Evolutionary conservation across 2,797 vertebrate genomes (phyloP), one percentile per base, ranked within the genome.

Genomic region (Cirrhinus molitorella): DNA sequence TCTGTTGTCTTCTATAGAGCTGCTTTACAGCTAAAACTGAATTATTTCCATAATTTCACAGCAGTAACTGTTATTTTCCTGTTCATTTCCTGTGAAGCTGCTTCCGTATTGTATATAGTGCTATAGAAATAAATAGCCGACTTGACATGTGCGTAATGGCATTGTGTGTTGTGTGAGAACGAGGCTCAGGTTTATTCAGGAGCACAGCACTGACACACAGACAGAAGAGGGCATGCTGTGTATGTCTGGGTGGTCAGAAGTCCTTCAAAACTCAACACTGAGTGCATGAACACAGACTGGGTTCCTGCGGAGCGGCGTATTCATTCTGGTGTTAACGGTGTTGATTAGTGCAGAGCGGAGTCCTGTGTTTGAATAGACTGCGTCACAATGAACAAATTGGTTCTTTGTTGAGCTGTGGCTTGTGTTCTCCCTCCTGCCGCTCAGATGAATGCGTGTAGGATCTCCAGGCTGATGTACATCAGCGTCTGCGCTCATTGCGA

Each of bases 241-340:
- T 13, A 34, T 14, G 31, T 55, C 31, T 57, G 72, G 31, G 72
- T 74, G 72, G 72, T 74, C 72, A 74, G 40, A 70, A 70, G 67
- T 23, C 40, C 37, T 40, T 67, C 65, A 16, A 13, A 7, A 40
- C 65, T 67, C 34, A 67, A 40, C 21, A 40, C 21, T 67, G 65
- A 55, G 17, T 51, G 16, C 49, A 6, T 51, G 49, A 23, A 13
- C 55, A 23, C 55, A 13, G 4, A 9, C n/a, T 23, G 11, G 0
- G 5, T 2, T 57, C 55, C 55, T 3, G 57, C 23, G 4, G 23
- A 59, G 23, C 57, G n/a, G 2, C 2, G 12, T 23, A 19, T 31
- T 72, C 9, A 51, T 47, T 31, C 23, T 13, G 3, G 49, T 37
- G 71, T 55, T 53, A 34, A 12, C 47, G 1, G 45, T 47, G 47